Evolutionary conservation across 2,797 vertebrate species (phyloP), one percentile per base, ranked within the genome.

Genomic region (Amblyopsis hoosieri): DNA sequence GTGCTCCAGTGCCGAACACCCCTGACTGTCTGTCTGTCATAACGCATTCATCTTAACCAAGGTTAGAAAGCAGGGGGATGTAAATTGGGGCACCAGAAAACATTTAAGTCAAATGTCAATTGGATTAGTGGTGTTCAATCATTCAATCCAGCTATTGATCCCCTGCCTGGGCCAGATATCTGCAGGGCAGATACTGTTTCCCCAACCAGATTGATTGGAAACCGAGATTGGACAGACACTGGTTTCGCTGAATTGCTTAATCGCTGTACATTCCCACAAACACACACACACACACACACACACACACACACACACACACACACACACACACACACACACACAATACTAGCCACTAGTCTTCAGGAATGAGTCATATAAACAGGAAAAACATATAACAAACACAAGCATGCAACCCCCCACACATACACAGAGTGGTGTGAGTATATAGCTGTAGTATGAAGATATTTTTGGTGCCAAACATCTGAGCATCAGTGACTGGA

Each of bases 121-220:
- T 81, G 72, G 80, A 90, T 87, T 88, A 84, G 81, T 55, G 60
- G 77, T 78, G 64, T 81, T 87, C 79, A 84, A 80, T 89, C 80
- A 86, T 82, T 89, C 81, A 85, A 83, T 86, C 77, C 65, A 12
- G 53, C 56, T 82, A 90, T 89, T 76, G 88, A 90, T 89, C 72
- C 48, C 12, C 45, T 59, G 78, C 71, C 61, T 56, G 66, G 62
- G 54, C 72, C 49, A 78, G 80, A 83, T 81, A 83, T 83, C 75
- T 87, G 60, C 64, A 64, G 67, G 73, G 66, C 67, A 60, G 74
- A 66, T 74, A 76, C 74, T 72, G 72, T 52, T 68, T 77, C 76
- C 79, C 83, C 67, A 81, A 74, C 77, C 69, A 72, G 75, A 86
- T 83, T 87, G 84, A 89, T 84, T 78, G 62, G 74, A 77, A 80